Conservation (phyloP, 1,140 invertebrate species). For the Orchestia grillus region DNA sequence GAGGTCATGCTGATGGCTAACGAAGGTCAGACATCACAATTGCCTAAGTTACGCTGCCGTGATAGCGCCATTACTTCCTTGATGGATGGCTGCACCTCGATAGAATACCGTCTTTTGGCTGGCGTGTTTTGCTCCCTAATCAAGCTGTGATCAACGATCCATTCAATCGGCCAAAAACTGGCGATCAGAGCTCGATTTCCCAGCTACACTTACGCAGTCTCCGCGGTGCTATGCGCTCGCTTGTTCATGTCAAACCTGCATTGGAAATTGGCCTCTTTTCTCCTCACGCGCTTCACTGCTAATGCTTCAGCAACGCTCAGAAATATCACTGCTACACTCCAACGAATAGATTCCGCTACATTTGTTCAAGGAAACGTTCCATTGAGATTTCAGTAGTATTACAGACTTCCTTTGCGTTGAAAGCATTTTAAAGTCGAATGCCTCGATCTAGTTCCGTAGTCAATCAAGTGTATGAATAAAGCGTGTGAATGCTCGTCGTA, state of each 20-base stretch:
- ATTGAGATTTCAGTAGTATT: not conserved
- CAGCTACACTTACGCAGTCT: not conserved
- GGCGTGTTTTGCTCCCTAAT: not conserved
- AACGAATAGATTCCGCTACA: not conserved
- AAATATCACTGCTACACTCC: not conserved
- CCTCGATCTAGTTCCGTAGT: too few species aligned
- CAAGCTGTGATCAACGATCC: not conserved
- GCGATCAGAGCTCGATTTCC: not conserved
- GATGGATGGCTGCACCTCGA: not conserved
- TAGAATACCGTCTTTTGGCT: constrained; percentile 15
- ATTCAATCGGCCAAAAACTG: not conserved
- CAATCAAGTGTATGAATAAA: too few species aligned
- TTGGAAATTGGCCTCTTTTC: not conserved
- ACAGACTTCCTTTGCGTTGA: not conserved
- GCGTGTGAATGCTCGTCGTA: too few species aligned
- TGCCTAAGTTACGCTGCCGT: constrained; percentile 22
- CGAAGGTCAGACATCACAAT: constrained; percentile 1
- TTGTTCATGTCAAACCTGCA: not conserved
- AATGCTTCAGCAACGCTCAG: not conserved
- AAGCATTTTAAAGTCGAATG: too few species aligned
- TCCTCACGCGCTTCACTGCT: not conserved
- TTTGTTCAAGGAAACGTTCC: not conserved
- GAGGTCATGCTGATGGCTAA: not conserved
- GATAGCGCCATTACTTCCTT: constrained; percentile 13
- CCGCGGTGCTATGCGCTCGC: not conserved